Percentiles rank a stretch among this genome's conserved stretches.
These are phyloP conservation scores for Strongylocentrotus purpuratus DNA, from an alignment of 35 echinoderm and acorn worm species.

Conservation along the genomic window DNA sequence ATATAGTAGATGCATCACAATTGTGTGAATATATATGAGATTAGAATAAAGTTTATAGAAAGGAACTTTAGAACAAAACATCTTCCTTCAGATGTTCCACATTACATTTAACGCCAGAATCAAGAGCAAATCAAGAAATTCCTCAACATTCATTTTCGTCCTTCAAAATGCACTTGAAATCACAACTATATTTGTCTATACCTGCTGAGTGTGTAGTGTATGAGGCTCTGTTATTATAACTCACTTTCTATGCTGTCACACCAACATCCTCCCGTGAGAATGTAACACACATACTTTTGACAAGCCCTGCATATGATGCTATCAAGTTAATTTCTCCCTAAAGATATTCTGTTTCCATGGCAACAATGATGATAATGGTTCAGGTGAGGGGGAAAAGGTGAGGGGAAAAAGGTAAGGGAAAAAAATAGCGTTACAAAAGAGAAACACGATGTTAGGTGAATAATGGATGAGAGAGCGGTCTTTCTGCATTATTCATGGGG, in stretches of 20 bases:
- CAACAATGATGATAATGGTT: constrained; percentile 30
- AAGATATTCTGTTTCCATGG: constrained; percentile 35
- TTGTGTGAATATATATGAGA: neutral
- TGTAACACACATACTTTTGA: neutral
- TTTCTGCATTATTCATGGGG: constrained; percentile 44
- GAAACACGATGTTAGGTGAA: constrained; percentile 40
- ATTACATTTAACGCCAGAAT: neutral
- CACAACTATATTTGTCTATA: neutral
- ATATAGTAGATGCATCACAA: neutral
- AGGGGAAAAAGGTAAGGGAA: neutral
- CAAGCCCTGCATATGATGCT: constrained; percentile 9
- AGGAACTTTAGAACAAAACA: neutral
- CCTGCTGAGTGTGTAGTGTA: neutral
- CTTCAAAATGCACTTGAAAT: neutral
- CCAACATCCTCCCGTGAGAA: neutral
- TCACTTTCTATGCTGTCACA: neutral
- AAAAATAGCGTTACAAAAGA: constrained; percentile 23
- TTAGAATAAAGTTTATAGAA: no score
- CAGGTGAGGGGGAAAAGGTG: no score
- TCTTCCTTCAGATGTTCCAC: neutral
- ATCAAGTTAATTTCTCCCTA: constrained; percentile 32
- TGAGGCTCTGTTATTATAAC: neutral
- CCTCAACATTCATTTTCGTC: neutral
- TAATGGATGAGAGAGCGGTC: constrained; percentile 30
- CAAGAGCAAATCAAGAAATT: neutral